A percentile compares a stretch with the other conserved stretches of the same genome.
These are phyloP conservation scores for Leptoteleia sp. DNA, from an alignment of 1,140 invertebrate species.

Conservation along the genomic window DNA sequence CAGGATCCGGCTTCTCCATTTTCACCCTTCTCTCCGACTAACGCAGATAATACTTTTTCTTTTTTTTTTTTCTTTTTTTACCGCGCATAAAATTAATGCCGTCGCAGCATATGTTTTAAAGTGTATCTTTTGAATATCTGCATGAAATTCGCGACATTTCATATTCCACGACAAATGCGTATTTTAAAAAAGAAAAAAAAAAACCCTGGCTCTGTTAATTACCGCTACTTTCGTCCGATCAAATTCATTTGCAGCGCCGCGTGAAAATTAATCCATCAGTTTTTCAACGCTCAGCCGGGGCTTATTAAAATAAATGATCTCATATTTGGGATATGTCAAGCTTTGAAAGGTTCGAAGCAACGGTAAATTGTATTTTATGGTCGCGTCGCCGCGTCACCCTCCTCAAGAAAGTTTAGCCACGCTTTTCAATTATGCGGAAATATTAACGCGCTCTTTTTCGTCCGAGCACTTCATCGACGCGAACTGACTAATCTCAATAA, in stretches of 20 bases:
- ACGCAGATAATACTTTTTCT: slow-evolving; percentile 59
- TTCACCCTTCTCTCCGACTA: slow-evolving; percentile 37
- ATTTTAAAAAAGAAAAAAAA: too few species aligned
- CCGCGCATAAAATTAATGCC: slow-evolving; percentile 47
- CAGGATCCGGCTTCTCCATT: slow-evolving; percentile 52
- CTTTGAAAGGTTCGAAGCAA: slow-evolving; percentile 1
- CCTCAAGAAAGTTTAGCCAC: slow-evolving; percentile 42
- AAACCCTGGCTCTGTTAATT: too few species aligned
- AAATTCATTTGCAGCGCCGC: slow-evolving; percentile 1
- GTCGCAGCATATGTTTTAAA: slow-evolving; percentile 45
- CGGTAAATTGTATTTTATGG: slow-evolving; percentile 37
- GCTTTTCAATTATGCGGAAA: slow-evolving; percentile 56
- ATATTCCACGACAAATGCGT: slow-evolving; percentile 20
- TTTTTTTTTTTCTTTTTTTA: too few species aligned
- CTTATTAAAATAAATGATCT: slow-evolving; percentile 34
- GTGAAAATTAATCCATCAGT: slow-evolving; percentile 17
- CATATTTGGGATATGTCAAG: slow-evolving; percentile 23
- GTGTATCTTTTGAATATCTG: slow-evolving; percentile 37
- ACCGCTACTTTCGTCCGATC: too few species aligned
- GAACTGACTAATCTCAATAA: slow-evolving; percentile 56
- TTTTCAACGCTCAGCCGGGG: background rate
- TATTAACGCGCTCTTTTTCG: slow-evolving; percentile 48
- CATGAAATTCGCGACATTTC: slow-evolving; percentile 32
- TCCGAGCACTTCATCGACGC: slow-evolving; percentile 46
- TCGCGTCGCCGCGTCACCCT: slow-evolving; percentile 39